Evolutionary conservation across 2,888 invertebrate species (phyloP), one percentile per base, ranked within the genome.

Genomic region (Aporophyla nigra): DNA sequence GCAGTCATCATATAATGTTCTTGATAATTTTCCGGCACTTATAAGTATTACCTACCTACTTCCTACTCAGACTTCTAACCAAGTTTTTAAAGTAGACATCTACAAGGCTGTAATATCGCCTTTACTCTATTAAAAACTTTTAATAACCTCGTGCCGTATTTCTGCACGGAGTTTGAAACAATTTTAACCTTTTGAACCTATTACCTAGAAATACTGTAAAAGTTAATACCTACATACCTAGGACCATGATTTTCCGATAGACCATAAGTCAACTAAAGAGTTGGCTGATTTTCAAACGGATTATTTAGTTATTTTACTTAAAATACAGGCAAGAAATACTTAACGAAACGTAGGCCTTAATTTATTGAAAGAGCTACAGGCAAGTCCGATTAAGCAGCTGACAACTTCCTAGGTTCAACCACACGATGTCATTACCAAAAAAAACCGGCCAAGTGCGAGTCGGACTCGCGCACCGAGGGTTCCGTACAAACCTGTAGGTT

Each of bases 51-150:
- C 16, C 24, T 46, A n/a, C n/a, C n/a, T 46, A n/a, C 46, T 49
- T 9, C 9, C 16, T 58, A 51, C 21, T 33, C 10, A 56, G 43
- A 33, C 51, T 71, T 61, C 49, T 62, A 6, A 33, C 33, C 56
- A 78, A 63, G 43, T 79, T 66, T 69, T 5, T 3, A 53, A 63
- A 59, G 24, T 70, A 73, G 56, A 70, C 63, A 49, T n/a, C 51
- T 62, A 46, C 61, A 62, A 56, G 5, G 43, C 46, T 24, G 67
- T 63, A 24, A 53, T 66, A 70, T 65, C 24, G 56, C 40, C 40
- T 46, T n/a, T 40, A 70, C 61, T 70, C 61, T 46, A 80, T 70
- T 66, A 80, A 66, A 74, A 80, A 80, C 56, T 80, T 80, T 80
- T 70, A 80, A 79, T 79, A 68, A 79, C 62, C 46, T 73, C 67